Evolutionary conservation across 2,797 vertebrate species (phyloP), one percentile per base, ranked within the genome.

Genomic region (Phrynocephalus vlangalii): DNA sequence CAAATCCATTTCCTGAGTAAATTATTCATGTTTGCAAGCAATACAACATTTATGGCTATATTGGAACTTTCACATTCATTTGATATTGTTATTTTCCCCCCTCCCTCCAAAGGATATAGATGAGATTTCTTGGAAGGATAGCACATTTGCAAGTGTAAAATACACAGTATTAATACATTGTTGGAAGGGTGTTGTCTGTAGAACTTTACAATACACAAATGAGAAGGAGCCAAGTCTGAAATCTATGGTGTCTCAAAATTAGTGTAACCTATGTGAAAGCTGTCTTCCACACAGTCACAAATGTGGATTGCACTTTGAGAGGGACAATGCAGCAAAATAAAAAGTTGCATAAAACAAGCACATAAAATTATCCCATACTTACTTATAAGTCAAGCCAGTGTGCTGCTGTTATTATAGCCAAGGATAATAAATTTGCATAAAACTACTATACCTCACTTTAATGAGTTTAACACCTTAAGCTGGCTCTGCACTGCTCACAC

Each of bases 391-490:
- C 80, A 83, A 91, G 33, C 86, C 85, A 90, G 88, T 87, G 1
- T 56, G 20, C 70, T 85, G 8, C 24, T 50, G 80, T 86, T 92
- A 87, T 87, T 92, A 86, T 20, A 81, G 83, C 4, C 28, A 90
- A 15, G 77, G 0, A 0, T 4, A 84, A 90, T 90, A 86, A 89
- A 86, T 66, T 81, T 88, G 5, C 15, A 15, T 77, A 30, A 90
- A 93, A 86, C 26, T 26, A 71, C 9, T 60, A 1, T 52, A 44
- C 0, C 28, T 90, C 1, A 1, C n/a, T 86, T 92, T 75, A 93
- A 88, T 91, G 85, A 82, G 16, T 63, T 76, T 3, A 86, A 72
- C 91, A 76, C 81, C 85, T 91, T 30, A 48, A 81, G 28, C n/a
- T 22, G 0, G 1, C 4, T 88, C 48, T 48, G 71, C 2, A 86